Conservation (phyloP, 1,140 invertebrate genomes). For the Drosophila trapezifrons region DNA sequence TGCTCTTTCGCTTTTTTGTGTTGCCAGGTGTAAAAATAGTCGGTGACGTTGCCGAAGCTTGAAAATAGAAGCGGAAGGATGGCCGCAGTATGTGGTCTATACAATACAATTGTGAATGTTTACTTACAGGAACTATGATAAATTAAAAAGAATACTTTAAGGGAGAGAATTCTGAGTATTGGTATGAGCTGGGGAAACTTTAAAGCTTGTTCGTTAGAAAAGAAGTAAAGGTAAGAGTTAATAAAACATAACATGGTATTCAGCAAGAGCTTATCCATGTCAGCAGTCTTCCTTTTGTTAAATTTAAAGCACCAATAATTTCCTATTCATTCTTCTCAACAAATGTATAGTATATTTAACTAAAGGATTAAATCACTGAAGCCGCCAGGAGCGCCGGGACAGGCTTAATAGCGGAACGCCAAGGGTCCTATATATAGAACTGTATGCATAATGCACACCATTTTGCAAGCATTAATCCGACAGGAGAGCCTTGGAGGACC, state of each 20-base stretch:
- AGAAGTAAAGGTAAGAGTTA: too few species aligned
- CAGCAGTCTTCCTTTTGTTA: neutral
- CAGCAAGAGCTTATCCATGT: neutral
- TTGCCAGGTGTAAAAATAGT: constrained; percentile 55
- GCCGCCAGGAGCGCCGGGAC: neutral
- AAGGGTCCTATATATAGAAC: constrained; percentile 32
- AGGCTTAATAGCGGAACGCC: constrained; percentile 13
- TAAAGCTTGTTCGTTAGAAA: too few species aligned
- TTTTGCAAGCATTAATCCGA: constrained; percentile 34
- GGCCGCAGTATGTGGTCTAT: neutral
- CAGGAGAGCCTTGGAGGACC: constrained; percentile 6
- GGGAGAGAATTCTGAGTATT: too few species aligned
- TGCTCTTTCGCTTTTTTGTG: constrained; percentile 15
- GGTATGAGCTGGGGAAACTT: too few species aligned
- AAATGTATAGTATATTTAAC: neutral
- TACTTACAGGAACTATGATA: too few species aligned
- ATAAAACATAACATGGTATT: too few species aligned
- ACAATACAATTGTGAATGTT: neutral
- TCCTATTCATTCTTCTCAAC: too few species aligned
- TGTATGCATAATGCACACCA: constrained; percentile 49
- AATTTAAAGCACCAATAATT: neutral
- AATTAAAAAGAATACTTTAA: too few species aligned
- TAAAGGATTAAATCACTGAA: constrained; percentile 7
- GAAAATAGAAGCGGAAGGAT: constrained; percentile 20
- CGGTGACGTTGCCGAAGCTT: constrained; percentile 36